phyloP scores from a whole-genome alignment of 1,140 invertebrate genomes.

The Zeugodacus cucurbitae region DNA sequence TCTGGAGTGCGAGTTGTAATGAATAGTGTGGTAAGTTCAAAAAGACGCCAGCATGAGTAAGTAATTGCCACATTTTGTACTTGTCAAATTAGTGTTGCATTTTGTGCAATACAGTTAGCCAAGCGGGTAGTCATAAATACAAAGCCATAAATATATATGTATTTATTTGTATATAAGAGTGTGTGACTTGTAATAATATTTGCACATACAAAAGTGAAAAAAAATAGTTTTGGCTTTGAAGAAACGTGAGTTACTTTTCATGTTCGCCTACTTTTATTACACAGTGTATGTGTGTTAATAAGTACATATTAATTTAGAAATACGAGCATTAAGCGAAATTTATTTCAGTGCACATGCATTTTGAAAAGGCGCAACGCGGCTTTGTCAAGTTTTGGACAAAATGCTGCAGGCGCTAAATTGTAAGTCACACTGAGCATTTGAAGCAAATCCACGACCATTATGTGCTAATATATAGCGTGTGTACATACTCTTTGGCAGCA shows the following conservation, averaged over 20 bases:
- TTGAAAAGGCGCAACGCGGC: neutral
- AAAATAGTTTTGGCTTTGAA: neutral
- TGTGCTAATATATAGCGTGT: neutral
- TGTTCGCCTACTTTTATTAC: neutral
- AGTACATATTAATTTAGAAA: neutral
- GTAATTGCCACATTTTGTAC: too few relatives aligned
- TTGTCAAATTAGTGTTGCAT: slow-evolving; percentile 10
- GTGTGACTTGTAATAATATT: too few relatives aligned
- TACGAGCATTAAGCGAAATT: neutral
- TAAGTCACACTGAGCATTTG: neutral
- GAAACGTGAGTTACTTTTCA: neutral
- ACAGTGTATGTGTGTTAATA: neutral
- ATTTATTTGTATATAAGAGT: neutral
- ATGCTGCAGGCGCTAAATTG: neutral
- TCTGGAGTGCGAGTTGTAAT: too few relatives aligned
- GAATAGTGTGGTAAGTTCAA: too few relatives aligned
- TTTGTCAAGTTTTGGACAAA: neutral
- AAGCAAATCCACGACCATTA: neutral
- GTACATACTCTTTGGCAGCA: neutral
- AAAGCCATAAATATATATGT: too few relatives aligned
- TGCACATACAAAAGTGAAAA: neutral
- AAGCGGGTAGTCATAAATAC: neutral
- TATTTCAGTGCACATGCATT: neutral
- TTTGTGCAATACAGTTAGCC: neutral
- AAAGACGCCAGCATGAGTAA: too few relatives aligned